Evolutionary conservation across 1,140 invertebrate species (phyloP).

Genomic region (Bombus superbus): DNA sequence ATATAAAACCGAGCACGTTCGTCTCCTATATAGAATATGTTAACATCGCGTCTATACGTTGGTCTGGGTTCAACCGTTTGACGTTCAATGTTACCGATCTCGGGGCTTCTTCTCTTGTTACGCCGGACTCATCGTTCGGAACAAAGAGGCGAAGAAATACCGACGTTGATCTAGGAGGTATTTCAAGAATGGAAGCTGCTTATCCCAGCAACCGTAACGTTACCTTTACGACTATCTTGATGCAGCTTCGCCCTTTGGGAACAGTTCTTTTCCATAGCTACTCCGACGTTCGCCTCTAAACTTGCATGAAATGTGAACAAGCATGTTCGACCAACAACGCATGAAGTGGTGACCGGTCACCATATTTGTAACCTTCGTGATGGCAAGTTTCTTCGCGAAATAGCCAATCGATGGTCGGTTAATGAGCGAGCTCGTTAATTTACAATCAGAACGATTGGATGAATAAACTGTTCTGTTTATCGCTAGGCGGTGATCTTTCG

Average conservation of each 20-base stretch:
- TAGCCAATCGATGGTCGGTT: neutral
- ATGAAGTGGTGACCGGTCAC: neutral
- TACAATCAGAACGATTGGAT: slow-evolving; percentile 18
- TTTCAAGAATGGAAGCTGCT: slow-evolving; percentile 19
- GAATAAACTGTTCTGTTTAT: slow-evolving; percentile 39
- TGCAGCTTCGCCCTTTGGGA: slow-evolving; percentile 27
- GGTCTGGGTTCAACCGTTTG: neutral
- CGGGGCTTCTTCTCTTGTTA: neutral
- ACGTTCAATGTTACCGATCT: neutral
- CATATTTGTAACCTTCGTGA: neutral
- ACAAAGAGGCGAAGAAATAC: slow-evolving; percentile 29
- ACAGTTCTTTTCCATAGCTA: slow-evolving; percentile 13
- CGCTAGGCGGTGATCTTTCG: slow-evolving; percentile 26
- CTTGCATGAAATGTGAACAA: slow-evolving; percentile 15
- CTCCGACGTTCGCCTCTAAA: neutral
- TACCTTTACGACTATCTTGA: slow-evolving; percentile 40
- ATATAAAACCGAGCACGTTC: neutral
- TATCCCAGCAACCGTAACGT: slow-evolving; percentile 23
- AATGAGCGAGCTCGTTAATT: slow-evolving; percentile 45
- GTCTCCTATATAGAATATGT: neutral
- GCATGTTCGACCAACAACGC: neutral
- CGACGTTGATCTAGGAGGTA: neutral
- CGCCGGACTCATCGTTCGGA: neutral
- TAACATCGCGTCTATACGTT: no score
- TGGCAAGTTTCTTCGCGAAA: neutral